Base-by-base conservation (phyloP, 2,797 vertebrate species). In the Acipenser oxyrinchus region DNA sequence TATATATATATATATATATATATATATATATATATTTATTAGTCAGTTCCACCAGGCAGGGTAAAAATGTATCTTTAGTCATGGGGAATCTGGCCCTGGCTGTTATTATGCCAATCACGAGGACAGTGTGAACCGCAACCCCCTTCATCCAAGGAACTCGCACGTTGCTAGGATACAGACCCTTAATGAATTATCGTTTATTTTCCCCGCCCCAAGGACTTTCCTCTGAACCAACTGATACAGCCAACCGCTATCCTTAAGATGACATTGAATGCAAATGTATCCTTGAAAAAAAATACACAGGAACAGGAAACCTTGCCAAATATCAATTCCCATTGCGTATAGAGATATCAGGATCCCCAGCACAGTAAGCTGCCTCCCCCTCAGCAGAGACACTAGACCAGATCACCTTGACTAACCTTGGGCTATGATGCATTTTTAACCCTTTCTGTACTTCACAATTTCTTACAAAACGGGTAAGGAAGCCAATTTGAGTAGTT, bases 351-450 rank as follows among this genome's bases (percentile, higher is more conserved):
- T 67, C 52, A 74, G 80, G 83, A 83, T 76, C 81, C 68, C 23
- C 23, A 4, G 23, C 23, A 37, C 23, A 37, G 23, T 37, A 37
- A 37, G 3, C 4, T 37, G 23, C 23, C 23, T 76, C 81, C 68
- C 51, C 15, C 11, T 65, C 51, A 65, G 73, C 51, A 65, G 73
- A 66, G 75, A 73, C 69, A 63, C 70, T 68, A 78, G 64, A 74
- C 7, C 76, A 58, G 67, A 66, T 93, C 92, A 93, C 93, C 94
- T 95, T 95, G 88, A 88, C 85, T 93, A 90, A 93, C 93, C 92
- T 95, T 95, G 91, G 84, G 75, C 77, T 69, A 58, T 92, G 90
- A 93, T 93, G 93, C 93, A 92, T 84, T 92, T 92, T 95, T 92
- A 95, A 94, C 92, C 87, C 92, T 81, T 86, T 75, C 13, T n/a